Percentiles rank a stretch among this genome's conserved stretches.
Evolutionary conservation across 2,113 vertebrate genomes (phyloP).

Genomic region (Clupea harengus): DNA sequence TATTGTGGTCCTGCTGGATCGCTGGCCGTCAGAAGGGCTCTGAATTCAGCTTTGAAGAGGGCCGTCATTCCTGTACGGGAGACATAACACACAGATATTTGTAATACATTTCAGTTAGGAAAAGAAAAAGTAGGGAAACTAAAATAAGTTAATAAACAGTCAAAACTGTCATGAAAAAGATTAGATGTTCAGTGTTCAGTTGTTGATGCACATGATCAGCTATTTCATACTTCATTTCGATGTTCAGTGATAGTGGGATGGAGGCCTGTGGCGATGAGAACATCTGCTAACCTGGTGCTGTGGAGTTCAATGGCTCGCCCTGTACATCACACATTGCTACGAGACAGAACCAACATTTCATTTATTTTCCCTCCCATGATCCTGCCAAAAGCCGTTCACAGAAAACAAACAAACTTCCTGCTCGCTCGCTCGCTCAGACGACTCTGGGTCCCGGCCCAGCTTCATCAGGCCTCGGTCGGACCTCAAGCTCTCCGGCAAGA

Average conservation of each 20-base stretch:
- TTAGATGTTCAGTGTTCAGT: neutral
- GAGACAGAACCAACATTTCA: conserved; percentile 3
- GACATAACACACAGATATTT: conserved; percentile 5
- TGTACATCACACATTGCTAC: neutral
- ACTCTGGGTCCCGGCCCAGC: conserved; percentile 63
- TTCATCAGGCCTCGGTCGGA: conserved; percentile 61
- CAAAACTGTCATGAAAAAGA: neutral
- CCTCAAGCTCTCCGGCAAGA: conserved; percentile 39
- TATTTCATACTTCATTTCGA: neutral
- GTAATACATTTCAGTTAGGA: neutral
- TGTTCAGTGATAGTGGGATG: neutral
- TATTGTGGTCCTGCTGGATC: conserved; percentile 41
- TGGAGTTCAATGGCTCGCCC: neutral
- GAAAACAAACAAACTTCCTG: conserved; percentile 44
- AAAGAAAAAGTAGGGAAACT: neutral
- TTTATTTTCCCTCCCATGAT: conserved; percentile 14
- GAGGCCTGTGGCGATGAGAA: neutral
- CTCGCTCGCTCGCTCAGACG: conserved; percentile 57
- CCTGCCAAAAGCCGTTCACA: conserved; percentile 53
- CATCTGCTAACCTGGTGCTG: neutral
- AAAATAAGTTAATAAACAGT: neutral
- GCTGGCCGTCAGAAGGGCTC: conserved; percentile 42
- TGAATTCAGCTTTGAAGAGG: conserved; percentile 30
- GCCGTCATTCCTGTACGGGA: conserved; percentile 26
- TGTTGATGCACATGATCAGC: neutral